A percentile compares a stretch with the other conserved stretches of the same genome.
Evolutionary conservation across 1,140 invertebrate genomes (phyloP).

Genomic region (Drosophila bifasciata): DNA sequence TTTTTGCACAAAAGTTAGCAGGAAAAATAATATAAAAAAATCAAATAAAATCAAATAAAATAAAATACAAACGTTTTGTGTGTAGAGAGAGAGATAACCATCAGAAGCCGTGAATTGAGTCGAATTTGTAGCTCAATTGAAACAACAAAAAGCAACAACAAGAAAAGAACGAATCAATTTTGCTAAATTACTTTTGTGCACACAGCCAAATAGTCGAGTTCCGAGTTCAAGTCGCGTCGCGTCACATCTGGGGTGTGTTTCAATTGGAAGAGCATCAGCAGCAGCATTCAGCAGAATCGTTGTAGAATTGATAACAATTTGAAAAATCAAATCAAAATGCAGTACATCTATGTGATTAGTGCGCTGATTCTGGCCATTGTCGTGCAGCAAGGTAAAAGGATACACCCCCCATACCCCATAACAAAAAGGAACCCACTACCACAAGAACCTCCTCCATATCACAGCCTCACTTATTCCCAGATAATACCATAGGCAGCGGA

Average conservation of each 20-base stretch:
- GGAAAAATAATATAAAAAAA: slow-evolving; percentile 26
- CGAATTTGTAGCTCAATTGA: slow-evolving; percentile 9
- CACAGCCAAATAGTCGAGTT: slow-evolving; percentile 10
- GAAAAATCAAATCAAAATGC: slow-evolving; percentile 55
- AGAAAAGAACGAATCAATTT: too few species aligned
- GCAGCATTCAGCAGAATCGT: too few species aligned
- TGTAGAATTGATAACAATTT: not conserved
- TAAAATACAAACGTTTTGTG: slow-evolving; percentile 12
- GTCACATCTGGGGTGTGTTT: slow-evolving; percentile 16
- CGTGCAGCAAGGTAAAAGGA: slow-evolving; percentile 73
- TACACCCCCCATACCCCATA: too few species aligned
- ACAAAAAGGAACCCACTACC: not conserved
- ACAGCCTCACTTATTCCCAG: not conserved
- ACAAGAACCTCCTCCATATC: too few species aligned
- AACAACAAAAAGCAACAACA: slow-evolving; percentile 10
- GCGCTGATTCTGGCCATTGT: slow-evolving; percentile 73
- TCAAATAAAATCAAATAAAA: too few species aligned
- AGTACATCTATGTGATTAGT: slow-evolving; percentile 79
- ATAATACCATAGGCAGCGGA: slow-evolving; percentile 24
- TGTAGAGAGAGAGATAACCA: slow-evolving; percentile 17
- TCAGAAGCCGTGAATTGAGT: slow-evolving; percentile 18
- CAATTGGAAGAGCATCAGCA: not conserved
- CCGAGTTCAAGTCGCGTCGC: too few species aligned
- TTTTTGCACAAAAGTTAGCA: slow-evolving; percentile 24
- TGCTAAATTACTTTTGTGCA: slow-evolving; percentile 13